Conservation (phyloP, 2,113 vertebrate species). For the Dromaius novaehollandiae region DNA sequence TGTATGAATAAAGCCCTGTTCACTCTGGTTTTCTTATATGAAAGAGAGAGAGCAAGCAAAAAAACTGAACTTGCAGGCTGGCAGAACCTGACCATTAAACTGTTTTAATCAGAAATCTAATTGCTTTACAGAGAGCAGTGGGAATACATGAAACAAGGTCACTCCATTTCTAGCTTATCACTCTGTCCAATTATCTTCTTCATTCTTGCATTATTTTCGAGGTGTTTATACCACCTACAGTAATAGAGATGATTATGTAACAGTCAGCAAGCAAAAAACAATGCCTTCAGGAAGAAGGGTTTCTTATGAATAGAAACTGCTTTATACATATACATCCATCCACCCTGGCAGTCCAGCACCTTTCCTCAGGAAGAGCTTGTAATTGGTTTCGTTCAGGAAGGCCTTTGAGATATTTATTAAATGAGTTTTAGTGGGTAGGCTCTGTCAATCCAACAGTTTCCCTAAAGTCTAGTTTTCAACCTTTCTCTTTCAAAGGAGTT, state of each 20-base stretch:
- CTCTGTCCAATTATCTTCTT: neutral
- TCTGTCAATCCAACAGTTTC: slow-evolving; percentile 36
- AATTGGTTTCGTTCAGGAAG: slow-evolving; percentile 29
- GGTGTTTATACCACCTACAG: neutral
- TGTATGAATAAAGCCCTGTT: neutral
- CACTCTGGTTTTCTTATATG: neutral
- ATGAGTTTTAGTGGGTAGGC: slow-evolving; percentile 20
- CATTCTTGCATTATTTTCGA: neutral
- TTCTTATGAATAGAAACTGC: neutral
- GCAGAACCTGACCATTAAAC: neutral
- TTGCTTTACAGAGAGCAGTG: neutral
- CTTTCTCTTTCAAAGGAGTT: neutral
- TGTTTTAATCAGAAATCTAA: neutral
- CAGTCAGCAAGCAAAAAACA: neutral
- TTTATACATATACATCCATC: neutral
- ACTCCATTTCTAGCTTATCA: neutral
- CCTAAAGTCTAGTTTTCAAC: slow-evolving; percentile 19
- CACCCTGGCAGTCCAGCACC: neutral
- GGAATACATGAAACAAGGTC: neutral
- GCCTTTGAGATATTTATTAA: slow-evolving; percentile 49
- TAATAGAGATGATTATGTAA: neutral
- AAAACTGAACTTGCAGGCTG: neutral
- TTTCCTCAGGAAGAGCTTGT: slow-evolving; percentile 13
- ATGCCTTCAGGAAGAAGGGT: neutral
- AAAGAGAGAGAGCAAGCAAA: neutral